Base-by-base conservation (phyloP, 2,888 invertebrate genomes). In the Cryptus armator region DNA sequence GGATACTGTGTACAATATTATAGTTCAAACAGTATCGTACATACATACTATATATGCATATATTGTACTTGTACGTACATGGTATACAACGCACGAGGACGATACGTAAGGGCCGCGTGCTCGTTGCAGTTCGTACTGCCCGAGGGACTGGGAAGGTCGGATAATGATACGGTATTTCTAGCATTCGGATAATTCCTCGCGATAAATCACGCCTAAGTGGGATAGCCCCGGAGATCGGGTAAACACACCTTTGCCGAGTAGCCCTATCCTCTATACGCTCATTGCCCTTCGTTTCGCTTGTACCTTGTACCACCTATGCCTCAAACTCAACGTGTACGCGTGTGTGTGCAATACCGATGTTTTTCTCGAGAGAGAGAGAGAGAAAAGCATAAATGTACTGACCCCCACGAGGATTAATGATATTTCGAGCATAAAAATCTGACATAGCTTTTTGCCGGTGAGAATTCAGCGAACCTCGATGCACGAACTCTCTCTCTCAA, bases 151-250 rank as follows among this genome's bases (percentile, higher is more conserved):
- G 76, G 78, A 79, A 81, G 70, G 80, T 84, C 81, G 88, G 91
- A 92, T 93, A 93, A 93, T 93, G 91, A 93, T 92, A 93, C 91
- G 90, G 92, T 92, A 91, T 92, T 93, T 86, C 92, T 93, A 93
- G 92, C 93, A 93, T 93, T 93, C 92, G 90, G 92, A 93, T 93
- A 92, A 93, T 93, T 92, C 92, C 90, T 91, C 88, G 90, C 90
- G 90, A 93, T 93, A 93, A 93, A 93, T 93, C 93, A 93, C 86
- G 87, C 89, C 84, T 92, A 92, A 93, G 92, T 92, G 92, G 92
- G 76, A 83, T 79, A 86, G 91, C 86, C 88, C 90, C 87, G 86
- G 88, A 89, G 92, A 92, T 91, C 91, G 90, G 88, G 89, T 92
- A 92, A 92, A 92, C 92, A 92, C 89, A 92, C 91, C 92, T 90